phyloP scores from a whole-genome alignment of 2,113 vertebrate species.

The Sorex fumeus region DNA sequence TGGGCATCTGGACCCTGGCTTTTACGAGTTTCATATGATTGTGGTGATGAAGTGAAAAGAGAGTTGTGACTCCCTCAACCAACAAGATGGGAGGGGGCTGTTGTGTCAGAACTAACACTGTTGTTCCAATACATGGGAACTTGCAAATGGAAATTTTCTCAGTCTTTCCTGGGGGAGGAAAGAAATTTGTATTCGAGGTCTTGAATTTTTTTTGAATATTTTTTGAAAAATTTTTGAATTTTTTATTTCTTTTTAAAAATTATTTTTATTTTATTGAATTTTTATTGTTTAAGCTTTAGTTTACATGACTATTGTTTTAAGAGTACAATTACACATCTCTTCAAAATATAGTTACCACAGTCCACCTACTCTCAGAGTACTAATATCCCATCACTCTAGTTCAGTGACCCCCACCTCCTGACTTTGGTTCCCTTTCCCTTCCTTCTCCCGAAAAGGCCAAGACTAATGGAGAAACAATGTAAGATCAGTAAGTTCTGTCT shows the following conservation, averaged over 20 bases:
- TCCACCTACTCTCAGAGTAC: too few species aligned
- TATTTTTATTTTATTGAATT: too few species aligned
- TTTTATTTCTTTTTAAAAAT: too few species aligned
- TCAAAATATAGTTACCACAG: too few species aligned
- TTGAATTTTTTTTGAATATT: constrained; percentile 1
- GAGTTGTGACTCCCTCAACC: background rate
- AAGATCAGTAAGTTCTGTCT: background rate
- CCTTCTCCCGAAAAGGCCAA: too few species aligned
- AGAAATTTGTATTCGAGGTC: background rate
- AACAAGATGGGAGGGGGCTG: background rate
- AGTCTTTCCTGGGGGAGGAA: background rate
- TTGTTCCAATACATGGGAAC: background rate
- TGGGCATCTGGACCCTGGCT: background rate
- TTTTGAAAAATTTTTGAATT: too few species aligned
- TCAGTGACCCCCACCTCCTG: too few species aligned
- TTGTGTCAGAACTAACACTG: background rate
- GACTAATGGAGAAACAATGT: background rate
- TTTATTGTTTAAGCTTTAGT: too few species aligned
- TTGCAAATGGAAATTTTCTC: background rate
- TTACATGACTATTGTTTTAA: too few species aligned
- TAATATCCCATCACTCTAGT: too few species aligned
- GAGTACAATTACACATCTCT: too few species aligned
- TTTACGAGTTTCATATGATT: background rate
- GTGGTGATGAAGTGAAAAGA: background rate
- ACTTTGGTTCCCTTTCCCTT: too few species aligned